These are phyloP conservation scores for Pipistrellus kuhlii DNA, from an alignment of 2,797 vertebrate genomes.

Conservation along the genomic window DNA sequence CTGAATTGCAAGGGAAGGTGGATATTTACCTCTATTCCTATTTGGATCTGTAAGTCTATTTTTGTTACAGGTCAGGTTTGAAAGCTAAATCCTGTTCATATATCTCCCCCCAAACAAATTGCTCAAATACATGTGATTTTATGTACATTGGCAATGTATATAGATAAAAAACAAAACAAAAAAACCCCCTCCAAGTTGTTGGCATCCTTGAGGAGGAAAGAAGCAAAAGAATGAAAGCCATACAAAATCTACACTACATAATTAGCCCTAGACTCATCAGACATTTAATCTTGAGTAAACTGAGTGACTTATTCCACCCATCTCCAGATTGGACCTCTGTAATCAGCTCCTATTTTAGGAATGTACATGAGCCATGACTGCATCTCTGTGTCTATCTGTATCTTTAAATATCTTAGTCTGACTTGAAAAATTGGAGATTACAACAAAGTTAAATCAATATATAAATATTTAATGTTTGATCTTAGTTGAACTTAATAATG, in stretches of 20 bases:
- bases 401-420: conserved; percentile 43
- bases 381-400: neutral
- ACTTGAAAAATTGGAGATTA: neutral
- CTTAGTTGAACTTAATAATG: conserved; percentile 60
- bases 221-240: neutral
- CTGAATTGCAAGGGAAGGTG: conserved; percentile 28
- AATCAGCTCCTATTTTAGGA: conserved; percentile 32
- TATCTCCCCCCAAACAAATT: neutral
- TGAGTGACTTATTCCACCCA: neutral
- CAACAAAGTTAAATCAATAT: conserved; percentile 26
- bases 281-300: neutral
- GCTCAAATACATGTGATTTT: neutral
- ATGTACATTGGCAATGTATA: neutral
- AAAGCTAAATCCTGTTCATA: conserved; percentile 53
- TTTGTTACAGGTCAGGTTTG: conserved; percentile 11
- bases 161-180: neutral
- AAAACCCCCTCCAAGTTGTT: neutral
- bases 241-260: neutral
- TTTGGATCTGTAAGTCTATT: conserved; percentile 22
- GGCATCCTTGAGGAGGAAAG: neutral
- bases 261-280: neutral
- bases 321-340: neutral
- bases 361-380: neutral
- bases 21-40: conserved; percentile 33
- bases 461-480: conserved; percentile 50